phyloP scores from a whole-genome alignment of 2,888 invertebrate genomes.

The Erebia epiphron region DNA sequence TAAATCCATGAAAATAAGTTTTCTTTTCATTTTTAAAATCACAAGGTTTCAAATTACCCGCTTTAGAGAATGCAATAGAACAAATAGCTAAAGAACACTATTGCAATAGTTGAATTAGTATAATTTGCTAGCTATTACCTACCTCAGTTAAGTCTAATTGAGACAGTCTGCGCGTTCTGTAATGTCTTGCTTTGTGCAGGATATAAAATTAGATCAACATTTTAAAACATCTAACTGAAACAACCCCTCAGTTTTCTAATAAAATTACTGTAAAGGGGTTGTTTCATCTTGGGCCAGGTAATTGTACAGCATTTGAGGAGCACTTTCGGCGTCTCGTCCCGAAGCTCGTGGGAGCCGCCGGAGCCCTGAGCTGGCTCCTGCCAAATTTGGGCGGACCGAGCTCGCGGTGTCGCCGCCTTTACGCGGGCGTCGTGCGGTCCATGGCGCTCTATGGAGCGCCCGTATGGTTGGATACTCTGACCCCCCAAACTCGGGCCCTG shows the following conservation, averaged over 20 bases:
- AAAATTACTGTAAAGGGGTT: neutral
- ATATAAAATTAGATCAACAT: neutral
- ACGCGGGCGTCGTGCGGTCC: too few species aligned
- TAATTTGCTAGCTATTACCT: conserved; percentile 3
- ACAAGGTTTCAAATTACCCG: neutral
- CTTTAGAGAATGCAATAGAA: neutral
- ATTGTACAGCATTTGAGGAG: too few species aligned
- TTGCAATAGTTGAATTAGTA: conserved; percentile 1
- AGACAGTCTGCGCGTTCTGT: neutral
- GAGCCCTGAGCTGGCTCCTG: too few species aligned
- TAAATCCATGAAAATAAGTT: neutral
- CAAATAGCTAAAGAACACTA: neutral
- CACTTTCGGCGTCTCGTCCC: too few species aligned
- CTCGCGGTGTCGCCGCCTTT: too few species aligned
- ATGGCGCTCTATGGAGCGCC: too few species aligned
- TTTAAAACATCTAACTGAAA: neutral
- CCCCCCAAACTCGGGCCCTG: too few species aligned
- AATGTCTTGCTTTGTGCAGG: neutral
- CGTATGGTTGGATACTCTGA: too few species aligned
- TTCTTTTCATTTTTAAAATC: neutral
- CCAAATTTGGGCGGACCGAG: too few species aligned
- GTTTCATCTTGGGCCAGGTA: too few species aligned
- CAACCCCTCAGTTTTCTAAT: neutral
- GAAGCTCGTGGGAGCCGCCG: too few species aligned
- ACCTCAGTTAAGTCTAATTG: neutral